Evolutionary conservation across 2,113 vertebrate genomes (phyloP).

Genomic region (Proterorhinus semilunaris): DNA sequence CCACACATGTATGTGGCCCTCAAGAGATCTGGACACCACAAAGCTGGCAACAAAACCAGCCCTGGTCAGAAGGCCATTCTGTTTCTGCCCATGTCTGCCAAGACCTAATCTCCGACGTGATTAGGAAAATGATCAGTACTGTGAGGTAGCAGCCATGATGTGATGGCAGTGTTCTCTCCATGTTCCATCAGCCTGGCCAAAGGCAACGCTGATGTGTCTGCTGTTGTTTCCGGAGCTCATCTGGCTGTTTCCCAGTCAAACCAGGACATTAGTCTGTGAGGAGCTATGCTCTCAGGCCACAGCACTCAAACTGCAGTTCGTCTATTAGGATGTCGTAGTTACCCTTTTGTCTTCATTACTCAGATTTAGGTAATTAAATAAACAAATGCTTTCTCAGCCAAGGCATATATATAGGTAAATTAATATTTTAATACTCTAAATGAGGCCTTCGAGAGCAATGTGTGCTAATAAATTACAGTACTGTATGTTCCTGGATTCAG

Average conservation of each 20-base stretch:
- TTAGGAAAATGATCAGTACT: constrained; percentile 5
- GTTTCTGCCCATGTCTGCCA: constrained; percentile 96
- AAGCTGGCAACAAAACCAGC: constrained; percentile 89
- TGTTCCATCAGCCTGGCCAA: constrained; percentile 35
- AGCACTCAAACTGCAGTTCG: neutral
- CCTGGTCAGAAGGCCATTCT: constrained; percentile 97
- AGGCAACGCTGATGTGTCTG: constrained; percentile 54
- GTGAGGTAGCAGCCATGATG: constrained; percentile 24
- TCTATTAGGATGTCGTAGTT: neutral
- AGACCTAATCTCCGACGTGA: constrained; percentile 76
- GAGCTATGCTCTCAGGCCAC: constrained; percentile 1
- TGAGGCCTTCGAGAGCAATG: too few relatives aligned
- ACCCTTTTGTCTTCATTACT: constrained; percentile 11
- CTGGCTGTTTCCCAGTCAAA: constrained; percentile 25
- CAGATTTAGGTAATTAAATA: neutral
- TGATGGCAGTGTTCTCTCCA: constrained; percentile 46
- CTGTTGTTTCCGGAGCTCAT: constrained; percentile 21
- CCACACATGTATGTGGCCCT: constrained; percentile 94
- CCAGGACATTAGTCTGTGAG: constrained; percentile 11
- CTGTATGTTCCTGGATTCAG: too few relatives aligned
- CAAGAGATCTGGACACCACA: constrained; percentile 94
- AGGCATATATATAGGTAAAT: neutral
- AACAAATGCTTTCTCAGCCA: neutral
- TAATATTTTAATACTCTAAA: too few relatives aligned
- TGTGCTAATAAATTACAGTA: too few relatives aligned